These are phyloP conservation scores for Ecliptopera silaceata DNA, from an alignment of 2,888 invertebrate genomes.

Conservation along the genomic window DNA sequence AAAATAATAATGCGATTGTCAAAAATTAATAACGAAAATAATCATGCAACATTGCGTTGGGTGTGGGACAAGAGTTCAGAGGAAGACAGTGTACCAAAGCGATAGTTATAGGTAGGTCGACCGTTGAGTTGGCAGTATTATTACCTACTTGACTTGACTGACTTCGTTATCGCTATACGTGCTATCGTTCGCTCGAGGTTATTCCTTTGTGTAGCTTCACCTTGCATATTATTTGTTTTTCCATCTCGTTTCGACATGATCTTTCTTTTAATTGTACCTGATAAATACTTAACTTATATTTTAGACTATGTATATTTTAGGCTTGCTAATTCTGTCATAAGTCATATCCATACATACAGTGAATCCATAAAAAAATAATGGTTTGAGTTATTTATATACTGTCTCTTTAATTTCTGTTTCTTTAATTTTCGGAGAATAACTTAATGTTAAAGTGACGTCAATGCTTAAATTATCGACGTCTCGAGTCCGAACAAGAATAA, in stretches of 20 bases:
- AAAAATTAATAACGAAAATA: slow-evolving; percentile 9
- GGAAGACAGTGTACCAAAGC: slow-evolving; percentile 72
- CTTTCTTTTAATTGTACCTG: slow-evolving; percentile 24
- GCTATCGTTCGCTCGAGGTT: slow-evolving; percentile 67
- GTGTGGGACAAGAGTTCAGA: slow-evolving; percentile 65
- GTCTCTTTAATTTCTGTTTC: slow-evolving; percentile 20
- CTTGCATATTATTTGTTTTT: slow-evolving; percentile 59
- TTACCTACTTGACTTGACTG: slow-evolving; percentile 66
- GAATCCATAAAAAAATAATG: slow-evolving; percentile 19
- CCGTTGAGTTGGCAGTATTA: slow-evolving; percentile 75
- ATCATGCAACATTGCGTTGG: slow-evolving; percentile 68
- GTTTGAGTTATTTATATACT: slow-evolving; percentile 16
- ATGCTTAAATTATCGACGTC: slow-evolving; percentile 5
- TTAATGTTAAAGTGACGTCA: slow-evolving; percentile 24
- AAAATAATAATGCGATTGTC: slow-evolving; percentile 2
- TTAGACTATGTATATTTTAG: background rate
- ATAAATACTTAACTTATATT: background rate
- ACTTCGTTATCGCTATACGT: slow-evolving; percentile 67
- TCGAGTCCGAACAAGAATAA: background rate
- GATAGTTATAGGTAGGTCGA: slow-evolving; percentile 79
- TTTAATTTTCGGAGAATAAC: slow-evolving; percentile 22
- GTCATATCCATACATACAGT: slow-evolving; percentile 2
- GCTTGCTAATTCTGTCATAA: background rate
- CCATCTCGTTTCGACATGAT: slow-evolving; percentile 43
- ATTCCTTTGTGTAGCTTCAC: slow-evolving; percentile 71